A percentile compares a stretch with the other conserved stretches of the same genome.
Conservation (phyloP, 2,797 vertebrate genomes). For the Crocidura indochinensis region DNA sequence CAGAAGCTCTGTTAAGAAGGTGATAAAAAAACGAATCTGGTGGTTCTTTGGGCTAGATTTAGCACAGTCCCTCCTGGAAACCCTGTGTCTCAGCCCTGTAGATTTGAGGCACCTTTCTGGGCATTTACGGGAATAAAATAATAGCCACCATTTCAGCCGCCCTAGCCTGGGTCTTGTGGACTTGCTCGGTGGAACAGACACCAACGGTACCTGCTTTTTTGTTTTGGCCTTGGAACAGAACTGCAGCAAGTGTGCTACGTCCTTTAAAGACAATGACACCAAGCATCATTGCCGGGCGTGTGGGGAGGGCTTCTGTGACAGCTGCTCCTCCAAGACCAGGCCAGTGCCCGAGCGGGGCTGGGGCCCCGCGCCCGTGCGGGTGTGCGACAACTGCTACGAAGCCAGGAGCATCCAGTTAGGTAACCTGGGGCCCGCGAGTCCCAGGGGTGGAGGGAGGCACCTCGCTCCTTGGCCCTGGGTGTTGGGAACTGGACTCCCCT, state of each 20-base stretch:
- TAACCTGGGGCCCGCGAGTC: slow-evolving; percentile 82
- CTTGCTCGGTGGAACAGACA: slow-evolving; percentile 23
- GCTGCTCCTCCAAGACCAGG: slow-evolving; percentile 96
- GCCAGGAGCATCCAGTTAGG: slow-evolving; percentile 91
- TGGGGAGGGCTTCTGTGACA: slow-evolving; percentile 97
- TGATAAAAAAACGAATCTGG: not conserved
- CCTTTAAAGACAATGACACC: slow-evolving; percentile 96
- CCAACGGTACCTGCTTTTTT: slow-evolving; percentile 59
- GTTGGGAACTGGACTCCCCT: not conserved
- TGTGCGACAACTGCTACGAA: slow-evolving; percentile 96
- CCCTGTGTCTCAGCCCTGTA: not conserved
- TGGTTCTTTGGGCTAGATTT: not conserved
- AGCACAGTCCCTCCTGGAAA: not conserved
- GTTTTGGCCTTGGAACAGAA: slow-evolving; percentile 90
- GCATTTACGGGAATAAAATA: not conserved
- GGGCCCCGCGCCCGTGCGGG: slow-evolving; percentile 96
- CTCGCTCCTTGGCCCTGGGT: not conserved
- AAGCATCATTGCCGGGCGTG: slow-evolving; percentile 99
- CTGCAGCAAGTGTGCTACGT: slow-evolving; percentile 94
- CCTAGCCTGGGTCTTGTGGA: not conserved
- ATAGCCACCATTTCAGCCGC: not conserved
- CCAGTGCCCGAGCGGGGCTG: slow-evolving; percentile 98
- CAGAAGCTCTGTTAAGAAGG: not conserved
- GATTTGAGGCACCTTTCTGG: slow-evolving; percentile 12
- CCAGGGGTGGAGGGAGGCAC: not conserved